A percentile compares a stretch with the other conserved stretches of the same genome.
Evolutionary conservation across 2,888 invertebrate genomes (phyloP).

Genomic region (Hanleya hanleyi): DNA sequence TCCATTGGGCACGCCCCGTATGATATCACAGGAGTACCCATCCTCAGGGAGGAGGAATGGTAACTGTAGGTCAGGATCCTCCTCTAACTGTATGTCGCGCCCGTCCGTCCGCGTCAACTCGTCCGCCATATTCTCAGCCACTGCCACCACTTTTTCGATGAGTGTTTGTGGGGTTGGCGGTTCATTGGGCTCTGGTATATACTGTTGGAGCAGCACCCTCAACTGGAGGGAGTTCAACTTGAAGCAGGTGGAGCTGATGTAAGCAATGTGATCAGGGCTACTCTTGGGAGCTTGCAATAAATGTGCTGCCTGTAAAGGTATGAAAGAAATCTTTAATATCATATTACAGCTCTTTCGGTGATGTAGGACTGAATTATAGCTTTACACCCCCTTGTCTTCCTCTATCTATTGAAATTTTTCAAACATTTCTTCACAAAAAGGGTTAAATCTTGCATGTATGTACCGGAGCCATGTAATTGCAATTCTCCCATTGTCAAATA

Average conservation of each 20-base stretch:
- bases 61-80: constrained; percentile 87
- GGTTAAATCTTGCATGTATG: too few species aligned
- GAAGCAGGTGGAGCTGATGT: constrained; percentile 93
- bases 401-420: too few species aligned
- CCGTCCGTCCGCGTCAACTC: constrained; percentile 88
- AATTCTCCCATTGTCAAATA: too few species aligned
- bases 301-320: constrained; percentile 87
- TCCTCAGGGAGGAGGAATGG: constrained; percentile 97
- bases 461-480: too few species aligned
- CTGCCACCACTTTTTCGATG: constrained; percentile 72
- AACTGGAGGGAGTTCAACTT: constrained; percentile 97
- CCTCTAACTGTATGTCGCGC: constrained; percentile 90
- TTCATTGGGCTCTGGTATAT: constrained; percentile 80
- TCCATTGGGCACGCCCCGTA: constrained; percentile 89
- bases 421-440: too few species aligned
- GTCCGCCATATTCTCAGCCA: constrained; percentile 80
- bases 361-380: too few species aligned
- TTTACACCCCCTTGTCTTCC: too few species aligned
- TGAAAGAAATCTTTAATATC: background rate
- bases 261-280: constrained; percentile 85
- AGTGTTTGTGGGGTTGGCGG: constrained; percentile 78
- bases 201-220: constrained; percentile 86
- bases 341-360: background rate
- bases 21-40: constrained; percentile 97
- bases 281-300: constrained; percentile 87